phyloP scores from a whole-genome alignment of 1,140 invertebrate genomes.

The Ericerus pela region DNA sequence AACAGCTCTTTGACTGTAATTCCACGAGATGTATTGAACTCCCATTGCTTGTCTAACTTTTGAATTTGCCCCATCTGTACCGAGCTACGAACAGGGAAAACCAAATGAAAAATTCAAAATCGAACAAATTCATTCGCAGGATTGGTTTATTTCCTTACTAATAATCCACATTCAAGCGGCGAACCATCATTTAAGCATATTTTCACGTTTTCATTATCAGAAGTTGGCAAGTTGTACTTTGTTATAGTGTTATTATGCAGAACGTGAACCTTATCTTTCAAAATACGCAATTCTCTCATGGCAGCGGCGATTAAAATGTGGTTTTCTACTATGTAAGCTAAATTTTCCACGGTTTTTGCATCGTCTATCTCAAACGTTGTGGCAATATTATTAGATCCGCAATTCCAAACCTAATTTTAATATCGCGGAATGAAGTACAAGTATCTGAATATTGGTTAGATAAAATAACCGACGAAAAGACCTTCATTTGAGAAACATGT shows the following conservation, averaged over 20 bases:
- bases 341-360: neutral
- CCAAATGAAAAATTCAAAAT: slow-evolving; percentile 3
- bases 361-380: slow-evolving; percentile 6
- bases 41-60: slow-evolving; percentile 63
- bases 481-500: slow-evolving; percentile 72
- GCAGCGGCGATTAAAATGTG: slow-evolving; percentile 65
- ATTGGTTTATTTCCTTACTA: slow-evolving; percentile 33
- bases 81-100: slow-evolving; percentile 43
- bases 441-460: neutral
- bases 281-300: slow-evolving; percentile 36
- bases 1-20: slow-evolving; percentile 77
- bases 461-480: slow-evolving; percentile 30
- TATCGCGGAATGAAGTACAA: too few species aligned
- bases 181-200: slow-evolving; percentile 41
- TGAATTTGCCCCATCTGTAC: slow-evolving; percentile 85
- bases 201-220: slow-evolving; percentile 24
- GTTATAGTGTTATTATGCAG: slow-evolving; percentile 37
- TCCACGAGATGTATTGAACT: slow-evolving; percentile 58
- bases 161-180: slow-evolving; percentile 39
- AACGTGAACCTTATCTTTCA: slow-evolving; percentile 33
- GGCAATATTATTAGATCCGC: neutral
- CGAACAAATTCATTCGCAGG: neutral
- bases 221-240: slow-evolving; percentile 35
- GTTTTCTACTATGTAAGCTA: slow-evolving; percentile 92
- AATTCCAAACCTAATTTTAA: slow-evolving; percentile 3